Evolutionary conservation across 2,888 invertebrate species (phyloP).

Genomic region (Pseudococcus longispinus): DNA sequence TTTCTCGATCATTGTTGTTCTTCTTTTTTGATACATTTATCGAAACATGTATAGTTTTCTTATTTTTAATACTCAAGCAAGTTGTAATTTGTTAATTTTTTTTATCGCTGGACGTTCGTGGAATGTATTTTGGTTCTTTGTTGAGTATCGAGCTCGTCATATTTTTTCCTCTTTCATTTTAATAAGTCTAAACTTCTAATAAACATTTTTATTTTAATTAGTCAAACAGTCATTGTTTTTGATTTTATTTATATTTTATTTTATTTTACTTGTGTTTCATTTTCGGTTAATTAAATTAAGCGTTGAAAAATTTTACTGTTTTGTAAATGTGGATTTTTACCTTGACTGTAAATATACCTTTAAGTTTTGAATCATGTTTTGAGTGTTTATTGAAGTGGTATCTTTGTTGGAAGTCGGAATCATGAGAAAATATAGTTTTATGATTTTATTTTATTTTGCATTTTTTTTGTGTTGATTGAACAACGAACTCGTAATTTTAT

Average conservation of each 20-base stretch:
- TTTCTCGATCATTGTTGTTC: conserved; percentile 30
- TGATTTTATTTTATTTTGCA: not conserved
- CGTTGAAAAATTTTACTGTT: conserved; percentile 33
- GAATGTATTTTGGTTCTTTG: not conserved
- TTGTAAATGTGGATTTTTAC: conserved; percentile 33
- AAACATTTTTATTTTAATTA: conserved; percentile 44
- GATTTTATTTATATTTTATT: conserved; percentile 13
- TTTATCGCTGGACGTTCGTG: not conserved
- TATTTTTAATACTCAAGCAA: conserved; percentile 32
- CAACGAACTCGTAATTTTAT: not conserved
- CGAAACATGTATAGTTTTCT: conserved; percentile 1
- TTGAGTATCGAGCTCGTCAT: not conserved
- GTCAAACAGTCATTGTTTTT: conserved; percentile 46
- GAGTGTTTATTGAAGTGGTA: conserved; percentile 9
- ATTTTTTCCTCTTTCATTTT: conserved; percentile 9
- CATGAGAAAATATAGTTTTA: conserved; percentile 5
- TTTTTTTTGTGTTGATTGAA: not conserved
- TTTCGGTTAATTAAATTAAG: conserved; percentile 32
- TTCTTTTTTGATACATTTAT: conserved; percentile 31
- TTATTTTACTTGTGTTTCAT: conserved; percentile 38
- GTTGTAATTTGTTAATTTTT: conserved; percentile 28
- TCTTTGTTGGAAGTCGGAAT: not conserved
- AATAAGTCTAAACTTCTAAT: not conserved
- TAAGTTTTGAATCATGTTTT: conserved; percentile 40
- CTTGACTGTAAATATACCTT: conserved; percentile 10